Percentiles rank a stretch among this genome's conserved stretches.
These are phyloP conservation scores for Phylloscopus whistleri DNA, from an alignment of 2,113 vertebrate genomes.

Conservation along the genomic window DNA sequence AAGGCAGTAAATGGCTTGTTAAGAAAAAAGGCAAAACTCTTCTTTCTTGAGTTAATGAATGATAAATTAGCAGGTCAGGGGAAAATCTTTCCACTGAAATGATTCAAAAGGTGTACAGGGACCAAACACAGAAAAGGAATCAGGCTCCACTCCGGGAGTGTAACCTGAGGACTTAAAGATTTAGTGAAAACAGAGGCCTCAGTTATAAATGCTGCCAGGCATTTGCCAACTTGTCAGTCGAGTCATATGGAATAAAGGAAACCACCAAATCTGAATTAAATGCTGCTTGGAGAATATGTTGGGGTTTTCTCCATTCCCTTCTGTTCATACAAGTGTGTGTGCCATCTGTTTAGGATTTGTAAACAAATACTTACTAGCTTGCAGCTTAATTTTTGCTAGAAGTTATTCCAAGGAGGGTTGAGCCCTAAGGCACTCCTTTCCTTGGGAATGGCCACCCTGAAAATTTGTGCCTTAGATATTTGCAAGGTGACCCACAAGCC, in stretches of 20 bases:
- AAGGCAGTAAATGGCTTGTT: not conserved
- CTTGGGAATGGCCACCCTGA: not conserved
- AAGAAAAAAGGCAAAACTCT: not conserved
- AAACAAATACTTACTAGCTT: conserved; percentile 1
- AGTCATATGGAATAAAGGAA: not conserved
- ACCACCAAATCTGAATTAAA: not conserved
- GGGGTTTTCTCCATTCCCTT: not conserved
- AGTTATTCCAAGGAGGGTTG: not conserved
- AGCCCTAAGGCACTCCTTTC: not conserved
- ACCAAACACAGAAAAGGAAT: not conserved
- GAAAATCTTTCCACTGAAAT: not conserved
- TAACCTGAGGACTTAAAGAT: conserved; percentile 4
- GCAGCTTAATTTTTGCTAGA: not conserved
- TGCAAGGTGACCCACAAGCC: not conserved
- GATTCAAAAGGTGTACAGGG: not conserved
- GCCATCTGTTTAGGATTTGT: conserved; percentile 16
- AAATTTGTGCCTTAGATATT: not conserved
- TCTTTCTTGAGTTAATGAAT: not conserved
- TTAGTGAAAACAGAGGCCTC: not conserved
- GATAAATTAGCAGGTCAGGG: not conserved
- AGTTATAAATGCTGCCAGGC: not conserved
- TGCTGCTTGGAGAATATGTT: not conserved
- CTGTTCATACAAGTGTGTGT: not conserved
- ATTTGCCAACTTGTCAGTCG: conserved; percentile 13
- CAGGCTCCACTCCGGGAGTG: not conserved